These are phyloP conservation scores for Phataginus tricuspis DNA, from an alignment of 2,797 vertebrate species.

Conservation along the genomic window DNA sequence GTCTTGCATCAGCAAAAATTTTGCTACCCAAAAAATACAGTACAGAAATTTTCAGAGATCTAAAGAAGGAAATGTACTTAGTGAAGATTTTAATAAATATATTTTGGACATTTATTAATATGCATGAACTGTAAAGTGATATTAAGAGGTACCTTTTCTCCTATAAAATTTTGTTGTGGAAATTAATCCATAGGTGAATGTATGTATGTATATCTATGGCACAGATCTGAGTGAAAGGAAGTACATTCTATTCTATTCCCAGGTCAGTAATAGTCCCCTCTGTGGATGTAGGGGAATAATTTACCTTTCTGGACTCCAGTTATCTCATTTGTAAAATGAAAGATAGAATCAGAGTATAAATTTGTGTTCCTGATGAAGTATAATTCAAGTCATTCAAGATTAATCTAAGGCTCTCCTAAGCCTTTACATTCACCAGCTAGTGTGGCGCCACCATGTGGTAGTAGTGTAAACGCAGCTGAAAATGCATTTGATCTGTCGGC, in stretches of 20 bases:
- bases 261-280: neutral
- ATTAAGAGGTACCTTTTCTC: neutral
- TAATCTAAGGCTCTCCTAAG: slow-evolving; percentile 28
- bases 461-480: slow-evolving; percentile 27
- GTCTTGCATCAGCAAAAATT: neutral
- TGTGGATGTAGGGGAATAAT: neutral
- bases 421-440: slow-evolving; percentile 47
- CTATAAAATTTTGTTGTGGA: neutral
- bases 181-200: neutral
- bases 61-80: neutral
- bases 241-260: neutral
- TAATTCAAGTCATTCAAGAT: neutral
- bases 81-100: neutral
- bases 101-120: neutral
- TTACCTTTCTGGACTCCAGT: neutral
- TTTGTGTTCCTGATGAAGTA: neutral
- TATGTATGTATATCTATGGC: neutral
- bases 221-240: neutral
- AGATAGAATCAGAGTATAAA: neutral
- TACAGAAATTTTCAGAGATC: neutral
- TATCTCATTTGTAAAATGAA: slow-evolving; percentile 17
- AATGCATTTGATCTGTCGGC: neutral
- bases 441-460: slow-evolving; percentile 79
- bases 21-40: slow-evolving; percentile 13
- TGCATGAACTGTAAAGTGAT: neutral